These are phyloP conservation scores for Hyperoplus lanceolatus DNA, from an alignment of 2,797 vertebrate species.

Conservation along the genomic window DNA sequence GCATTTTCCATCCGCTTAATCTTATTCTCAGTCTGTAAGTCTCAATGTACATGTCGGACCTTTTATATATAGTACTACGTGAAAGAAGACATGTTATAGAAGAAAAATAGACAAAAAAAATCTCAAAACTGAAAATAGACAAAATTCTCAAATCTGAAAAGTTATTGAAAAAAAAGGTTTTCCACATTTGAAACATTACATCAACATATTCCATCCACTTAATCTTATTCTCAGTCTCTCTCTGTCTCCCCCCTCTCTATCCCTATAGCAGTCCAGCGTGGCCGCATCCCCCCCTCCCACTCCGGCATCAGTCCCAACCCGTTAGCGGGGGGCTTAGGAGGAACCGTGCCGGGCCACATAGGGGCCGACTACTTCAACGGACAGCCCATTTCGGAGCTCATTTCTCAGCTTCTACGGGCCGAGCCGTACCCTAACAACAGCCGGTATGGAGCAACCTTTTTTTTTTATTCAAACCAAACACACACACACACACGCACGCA, in stretches of 20 bases:
- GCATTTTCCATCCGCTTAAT: no score
- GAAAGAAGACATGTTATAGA: no score
- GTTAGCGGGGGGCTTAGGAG: slow-evolving; percentile 75
- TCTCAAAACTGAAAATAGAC: no score
- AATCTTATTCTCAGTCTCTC: neutral
- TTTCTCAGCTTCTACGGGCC: slow-evolving; percentile 93
- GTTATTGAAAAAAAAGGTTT: no score
- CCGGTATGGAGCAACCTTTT: neutral
- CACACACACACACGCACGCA: no score
- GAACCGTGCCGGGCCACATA: slow-evolving; percentile 70
- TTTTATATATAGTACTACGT: no score
- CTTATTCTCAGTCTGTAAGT: no score
- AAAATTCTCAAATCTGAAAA: no score
- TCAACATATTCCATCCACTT: neutral
- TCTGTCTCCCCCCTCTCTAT: neutral
- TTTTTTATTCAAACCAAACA: no score
- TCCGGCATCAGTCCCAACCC: slow-evolving; percentile 90
- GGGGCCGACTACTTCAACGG: slow-evolving; percentile 91
- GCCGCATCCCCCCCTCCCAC: slow-evolving; percentile 91
- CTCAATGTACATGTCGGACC: no score
- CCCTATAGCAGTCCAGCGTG: slow-evolving; percentile 90
- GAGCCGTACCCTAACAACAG: slow-evolving; percentile 94
- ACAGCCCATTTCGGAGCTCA: slow-evolving; percentile 93
- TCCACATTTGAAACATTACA: no score
- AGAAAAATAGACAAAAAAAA: no score